phyloP scores from a whole-genome alignment of 2,888 invertebrate genomes.

The Amitus sp. region DNA sequence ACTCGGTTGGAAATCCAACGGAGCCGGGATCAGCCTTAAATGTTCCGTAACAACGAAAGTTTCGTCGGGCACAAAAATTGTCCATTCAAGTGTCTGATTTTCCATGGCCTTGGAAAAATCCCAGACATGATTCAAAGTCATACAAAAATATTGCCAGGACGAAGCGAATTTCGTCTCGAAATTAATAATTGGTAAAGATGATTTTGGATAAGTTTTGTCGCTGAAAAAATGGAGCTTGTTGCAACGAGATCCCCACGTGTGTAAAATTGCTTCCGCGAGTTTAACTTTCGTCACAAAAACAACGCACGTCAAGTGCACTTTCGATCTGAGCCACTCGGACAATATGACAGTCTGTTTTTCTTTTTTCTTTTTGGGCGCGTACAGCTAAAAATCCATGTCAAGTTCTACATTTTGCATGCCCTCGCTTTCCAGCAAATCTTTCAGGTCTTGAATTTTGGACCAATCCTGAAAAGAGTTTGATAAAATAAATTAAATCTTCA shows the following conservation, averaged over 20 bases:
- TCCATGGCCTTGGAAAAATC: constrained; percentile 18
- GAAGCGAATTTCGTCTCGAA: constrained; percentile 55
- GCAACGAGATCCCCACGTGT: constrained; percentile 65
- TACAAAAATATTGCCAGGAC: constrained; percentile 67
- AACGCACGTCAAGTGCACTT: constrained; percentile 65
- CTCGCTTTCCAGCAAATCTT: constrained; percentile 48
- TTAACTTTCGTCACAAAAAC: constrained; percentile 65
- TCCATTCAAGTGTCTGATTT: constrained; percentile 63
- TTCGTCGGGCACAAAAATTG: constrained; percentile 69
- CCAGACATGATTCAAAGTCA: constrained; percentile 61
- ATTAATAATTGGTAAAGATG: constrained; percentile 47
- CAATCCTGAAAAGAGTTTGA: constrained; percentile 14
- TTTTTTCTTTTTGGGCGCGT: constrained; percentile 36
- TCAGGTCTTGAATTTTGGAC: constrained; percentile 41
- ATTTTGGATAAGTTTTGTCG: constrained; percentile 1
- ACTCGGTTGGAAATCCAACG: no score
- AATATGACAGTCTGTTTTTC: constrained; percentile 15
- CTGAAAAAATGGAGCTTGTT: constrained; percentile 59
- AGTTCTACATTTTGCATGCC: constrained; percentile 34
- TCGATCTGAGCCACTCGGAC: constrained; percentile 53
- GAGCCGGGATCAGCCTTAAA: constrained; percentile 67
- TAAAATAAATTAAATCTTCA: no score
- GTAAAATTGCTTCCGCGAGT: constrained; percentile 60
- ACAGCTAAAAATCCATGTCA: constrained; percentile 48
- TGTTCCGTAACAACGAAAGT: constrained; percentile 70